These are phyloP conservation scores for Malacosoma neustria DNA, from an alignment of 2,888 invertebrate genomes.

Conservation along the genomic window DNA sequence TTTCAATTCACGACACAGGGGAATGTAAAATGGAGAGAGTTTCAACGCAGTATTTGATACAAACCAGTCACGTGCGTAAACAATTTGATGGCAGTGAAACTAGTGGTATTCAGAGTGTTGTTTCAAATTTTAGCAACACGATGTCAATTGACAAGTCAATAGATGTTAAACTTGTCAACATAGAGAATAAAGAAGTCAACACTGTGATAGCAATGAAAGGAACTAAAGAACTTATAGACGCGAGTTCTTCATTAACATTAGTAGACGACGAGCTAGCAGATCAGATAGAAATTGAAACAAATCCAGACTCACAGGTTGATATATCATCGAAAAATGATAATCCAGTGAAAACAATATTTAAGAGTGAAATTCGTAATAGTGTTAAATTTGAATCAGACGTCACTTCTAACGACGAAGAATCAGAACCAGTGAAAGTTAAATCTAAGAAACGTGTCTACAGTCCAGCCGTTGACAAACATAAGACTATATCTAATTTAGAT, in stretches of 20 bases:
- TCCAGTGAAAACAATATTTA: constrained; percentile 26
- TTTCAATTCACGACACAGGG: constrained; percentile 1
- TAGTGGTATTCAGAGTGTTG: constrained; percentile 11
- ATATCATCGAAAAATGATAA: constrained; percentile 9
- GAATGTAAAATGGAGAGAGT: constrained; percentile 12
- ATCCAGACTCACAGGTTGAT: constrained; percentile 2
- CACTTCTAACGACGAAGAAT: constrained; percentile 19
- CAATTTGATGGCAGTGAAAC: constrained; percentile 15
- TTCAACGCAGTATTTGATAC: constrained; percentile 12
- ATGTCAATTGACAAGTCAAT: constrained; percentile 25
- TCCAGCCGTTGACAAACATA: constrained; percentile 21
- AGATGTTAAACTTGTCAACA: constrained; percentile 14
- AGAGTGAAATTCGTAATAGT: constrained; percentile 12
- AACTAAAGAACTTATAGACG: constrained; percentile 38
- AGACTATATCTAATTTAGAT: constrained; percentile 16
- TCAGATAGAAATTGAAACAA: constrained; percentile 14
- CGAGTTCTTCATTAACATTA: constrained; percentile 44
- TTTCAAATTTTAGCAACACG: constrained; percentile 19
- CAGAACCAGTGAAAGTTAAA: constrained; percentile 12
- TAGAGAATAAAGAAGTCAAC: constrained; percentile 37
- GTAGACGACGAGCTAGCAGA: constrained; percentile 37
- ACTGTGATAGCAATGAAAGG: constrained; percentile 50
- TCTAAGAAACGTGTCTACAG: constrained; percentile 39
- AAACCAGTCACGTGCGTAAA: constrained; percentile 5
- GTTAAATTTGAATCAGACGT: constrained; percentile 20